Percentiles rank a stretch among this genome's conserved stretches.
Conservation (phyloP, 2,113 vertebrate genomes). For the human (Homo sapiens) region DNA sequence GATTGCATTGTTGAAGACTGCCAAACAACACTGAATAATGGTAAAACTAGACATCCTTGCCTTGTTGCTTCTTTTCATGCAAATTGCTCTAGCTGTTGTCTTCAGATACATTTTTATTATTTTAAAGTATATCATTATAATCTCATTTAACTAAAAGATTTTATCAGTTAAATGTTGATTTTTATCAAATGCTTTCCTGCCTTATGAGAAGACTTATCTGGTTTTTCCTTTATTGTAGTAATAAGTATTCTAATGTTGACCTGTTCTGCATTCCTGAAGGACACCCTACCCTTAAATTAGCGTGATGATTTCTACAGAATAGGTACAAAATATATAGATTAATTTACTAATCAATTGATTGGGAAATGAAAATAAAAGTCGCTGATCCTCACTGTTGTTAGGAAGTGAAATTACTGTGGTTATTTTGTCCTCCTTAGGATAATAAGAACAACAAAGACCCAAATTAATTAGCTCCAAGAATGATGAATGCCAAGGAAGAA, state of each 20-base stretch:
- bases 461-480: slow-evolving; percentile 9
- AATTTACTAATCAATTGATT: slow-evolving; percentile 5
- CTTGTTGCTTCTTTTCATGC: background rate
- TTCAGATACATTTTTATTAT: slow-evolving; percentile 3
- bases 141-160: background rate
- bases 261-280: background rate
- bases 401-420: slow-evolving; percentile 15
- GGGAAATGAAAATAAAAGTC: slow-evolving; percentile 40
- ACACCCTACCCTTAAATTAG: background rate
- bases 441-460: slow-evolving; percentile 22
- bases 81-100: background rate
- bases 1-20: slow-evolving; percentile 7
- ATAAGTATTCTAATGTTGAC: background rate
- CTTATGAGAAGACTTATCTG: slow-evolving; percentile 3
- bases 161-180: slow-evolving; percentile 35
- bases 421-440: background rate
- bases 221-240: background rate
- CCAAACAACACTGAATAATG: slow-evolving; percentile 8
- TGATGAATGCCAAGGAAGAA: background rate
- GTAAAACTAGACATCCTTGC: background rate
- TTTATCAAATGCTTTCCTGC: slow-evolving; percentile 12
- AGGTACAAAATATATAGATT: background rate
- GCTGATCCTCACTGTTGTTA: background rate
- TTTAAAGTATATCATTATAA: background rate
- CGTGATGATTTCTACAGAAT: slow-evolving; percentile 20